These are phyloP conservation scores for Caranx ignobilis DNA, from an alignment of 2,113 vertebrate genomes.

Conservation along the genomic window DNA sequence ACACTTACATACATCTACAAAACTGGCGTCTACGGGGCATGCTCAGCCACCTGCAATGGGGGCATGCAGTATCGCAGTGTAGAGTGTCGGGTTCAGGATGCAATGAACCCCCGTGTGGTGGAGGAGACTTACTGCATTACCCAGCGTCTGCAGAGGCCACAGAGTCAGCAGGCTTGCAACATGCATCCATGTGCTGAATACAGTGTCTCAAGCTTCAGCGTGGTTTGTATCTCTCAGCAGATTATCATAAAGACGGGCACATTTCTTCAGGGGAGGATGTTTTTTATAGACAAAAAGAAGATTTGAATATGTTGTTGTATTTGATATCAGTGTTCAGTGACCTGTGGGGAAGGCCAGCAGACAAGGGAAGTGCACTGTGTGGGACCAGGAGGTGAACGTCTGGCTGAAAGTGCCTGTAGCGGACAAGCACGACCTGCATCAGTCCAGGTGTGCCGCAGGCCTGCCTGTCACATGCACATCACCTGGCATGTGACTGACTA, in stretches of 20 bases:
- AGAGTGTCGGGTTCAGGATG: slow-evolving; percentile 82
- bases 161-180: slow-evolving; percentile 85
- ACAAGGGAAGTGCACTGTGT: slow-evolving; percentile 86
- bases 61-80: slow-evolving; percentile 89
- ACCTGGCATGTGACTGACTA: slow-evolving; percentile 84
- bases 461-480: slow-evolving; percentile 83
- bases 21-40: slow-evolving; percentile 83
- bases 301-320: neutral
- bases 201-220: slow-evolving; percentile 76
- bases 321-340: slow-evolving; percentile 88
- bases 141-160: slow-evolving; percentile 81
- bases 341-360: slow-evolving; percentile 91
- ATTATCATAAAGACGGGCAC: too few species aligned
- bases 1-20: slow-evolving; percentile 80
- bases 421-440: slow-evolving; percentile 76
- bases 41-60: slow-evolving; percentile 87
- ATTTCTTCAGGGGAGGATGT: neutral
- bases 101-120: slow-evolving; percentile 72
- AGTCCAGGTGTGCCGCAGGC: slow-evolving; percentile 84
- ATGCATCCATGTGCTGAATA: slow-evolving; percentile 81
- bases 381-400: slow-evolving; percentile 74
- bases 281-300: too few species aligned
- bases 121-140: slow-evolving; percentile 83
- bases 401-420: slow-evolving; percentile 83
- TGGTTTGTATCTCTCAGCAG: slow-evolving; percentile 59